Conservation (phyloP, 2,888 invertebrate genomes). For the Phoenoteleia sp. region DNA sequence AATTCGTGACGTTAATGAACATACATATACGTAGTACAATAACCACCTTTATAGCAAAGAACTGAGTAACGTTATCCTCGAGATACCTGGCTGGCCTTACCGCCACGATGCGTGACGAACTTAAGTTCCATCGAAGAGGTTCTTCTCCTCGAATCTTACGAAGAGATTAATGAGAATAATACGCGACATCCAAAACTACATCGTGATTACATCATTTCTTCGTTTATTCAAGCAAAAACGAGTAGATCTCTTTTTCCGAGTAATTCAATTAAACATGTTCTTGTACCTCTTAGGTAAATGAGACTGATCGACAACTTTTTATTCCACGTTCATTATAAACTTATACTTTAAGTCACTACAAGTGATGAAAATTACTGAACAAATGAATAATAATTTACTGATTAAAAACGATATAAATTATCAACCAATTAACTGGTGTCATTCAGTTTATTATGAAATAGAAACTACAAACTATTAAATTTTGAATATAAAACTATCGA, state of each 20-base stretch:
- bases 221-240: slow-evolving; percentile 28
- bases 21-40: slow-evolving; percentile 34
- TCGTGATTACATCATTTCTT: background rate
- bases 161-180: slow-evolving; percentile 60
- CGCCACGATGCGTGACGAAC: slow-evolving; percentile 83
- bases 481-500: too few relatives aligned
- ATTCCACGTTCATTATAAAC: background rate
- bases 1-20: slow-evolving; percentile 48
- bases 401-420: too few relatives aligned
- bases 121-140: slow-evolving; percentile 63
- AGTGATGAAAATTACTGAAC: background rate
- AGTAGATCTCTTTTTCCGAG: slow-evolving; percentile 10
- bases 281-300: slow-evolving; percentile 24
- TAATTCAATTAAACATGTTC: slow-evolving; percentile 44
- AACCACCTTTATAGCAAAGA: slow-evolving; percentile 41
- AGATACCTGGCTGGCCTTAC: slow-evolving; percentile 83
- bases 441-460: too few relatives aligned
- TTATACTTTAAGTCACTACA: background rate
- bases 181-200: slow-evolving; percentile 42
- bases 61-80: slow-evolving; percentile 83
- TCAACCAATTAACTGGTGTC: too few relatives aligned
- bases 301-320: background rate
- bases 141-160: slow-evolving; percentile 55
- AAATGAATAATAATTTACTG: too few relatives aligned
- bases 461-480: too few relatives aligned